Evolutionary conservation across 1,140 invertebrate species (phyloP), one percentile per base, ranked within the genome.

Genomic region (Centruroides sculpturatus): DNA sequence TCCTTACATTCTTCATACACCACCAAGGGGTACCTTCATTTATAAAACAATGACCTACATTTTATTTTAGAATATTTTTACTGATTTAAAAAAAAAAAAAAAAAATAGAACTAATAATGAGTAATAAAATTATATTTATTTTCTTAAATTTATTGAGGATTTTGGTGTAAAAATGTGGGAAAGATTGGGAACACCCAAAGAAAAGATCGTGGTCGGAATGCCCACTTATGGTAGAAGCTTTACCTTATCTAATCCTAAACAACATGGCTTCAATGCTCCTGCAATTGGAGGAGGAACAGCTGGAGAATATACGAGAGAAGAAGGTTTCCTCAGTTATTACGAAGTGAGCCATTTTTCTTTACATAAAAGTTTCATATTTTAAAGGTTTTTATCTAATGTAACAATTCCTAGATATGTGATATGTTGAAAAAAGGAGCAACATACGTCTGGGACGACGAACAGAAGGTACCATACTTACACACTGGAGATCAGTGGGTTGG

Each of bases 201-300:
- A 85, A 47, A 95, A 95, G 76, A 71, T 97, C 36, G 86, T 96
- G 3, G 72, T 97, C 5, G 93, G 92, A 55, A 89, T 96, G 49
- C 92, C 93, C 3, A 95, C 92, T 2, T 97, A 97, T 71, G 92
- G 92, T 23, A 79, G 89, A 41, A 89, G 88, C 0, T 94, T 87
- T 71, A 92, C 89, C 0, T 74, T 94, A 36, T 85, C 86, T 67
- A 92, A 92, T 73, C 76, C 80, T n/a, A 77, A 75, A n/a, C 78
- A 81, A n/a, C 79, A 83, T 67, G 85, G 81, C 51, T 78, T 92
- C 36, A 89, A 87, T 1, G 81, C 88, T 1, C 86, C 89, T 1
- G 83, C 89, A n/a, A 86, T 90, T 69, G 89, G 89, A 5, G 88
- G 90, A 8, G 90, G 90, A 1, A 83, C 85, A 63, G 86, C 91